Evolutionary conservation across 2,888 invertebrate species (phyloP), one percentile per base, ranked within the genome.

Genomic region (Asteroscopus sphinx): DNA sequence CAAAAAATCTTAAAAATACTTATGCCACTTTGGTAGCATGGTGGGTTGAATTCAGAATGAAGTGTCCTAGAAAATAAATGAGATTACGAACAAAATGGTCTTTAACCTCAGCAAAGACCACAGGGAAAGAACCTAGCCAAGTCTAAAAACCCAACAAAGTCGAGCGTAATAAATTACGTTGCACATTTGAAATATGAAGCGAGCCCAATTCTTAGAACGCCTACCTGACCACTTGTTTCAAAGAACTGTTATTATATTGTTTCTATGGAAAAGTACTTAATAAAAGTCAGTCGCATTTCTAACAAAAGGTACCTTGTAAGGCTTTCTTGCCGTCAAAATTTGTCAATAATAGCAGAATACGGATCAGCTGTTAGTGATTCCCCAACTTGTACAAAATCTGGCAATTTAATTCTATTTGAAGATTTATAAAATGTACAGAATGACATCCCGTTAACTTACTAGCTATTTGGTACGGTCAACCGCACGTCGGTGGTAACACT

Each of bases 171-270:
- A 57, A 52, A 51, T 47, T 17, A 67, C 26, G 40, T 67, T 49
- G 52, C 41, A 45, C 36, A 25, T 30, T 62, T 68, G 69, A 63
- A 73, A 76, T 58, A 66, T 37, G 60, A 73, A 36, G 47, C 42
- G 51, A 45, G 45, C 16, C 12, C 9, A 48, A 56, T 74, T 76
- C 73, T 46, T 0, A 42, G 73, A 74, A 74, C 21, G 37, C 47
- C 45, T 76, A 74, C 73, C 76, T 63, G 69, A 57, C 56, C 48
- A 72, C 47, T 57, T 51, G 52, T 41, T 73, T 58, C 72, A 53
- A 53, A 39, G 76, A 75, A 73, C 39, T 46, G 36, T 58, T 57
- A 40, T 48, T 54, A 48, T 55, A 64, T 68, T 72, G 55, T 51
- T 73, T 73, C 76, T 64, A 53, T 58, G 44, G 55, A 73, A 72